phyloP scores from a whole-genome alignment of 2,888 invertebrate genomes.

The Apodemia mormo region DNA sequence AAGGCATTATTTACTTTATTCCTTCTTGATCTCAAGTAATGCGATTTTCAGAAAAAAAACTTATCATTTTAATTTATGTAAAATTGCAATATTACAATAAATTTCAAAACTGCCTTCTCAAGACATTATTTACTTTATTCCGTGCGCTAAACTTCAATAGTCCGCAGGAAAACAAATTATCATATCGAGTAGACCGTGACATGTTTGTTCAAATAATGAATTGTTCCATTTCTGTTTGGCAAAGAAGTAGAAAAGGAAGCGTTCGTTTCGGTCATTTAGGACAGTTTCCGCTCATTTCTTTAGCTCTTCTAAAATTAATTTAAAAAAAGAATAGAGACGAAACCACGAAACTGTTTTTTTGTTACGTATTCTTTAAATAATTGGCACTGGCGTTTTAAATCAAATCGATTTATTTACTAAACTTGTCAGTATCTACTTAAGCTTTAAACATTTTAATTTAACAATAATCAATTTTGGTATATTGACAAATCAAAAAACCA shows the following conservation, averaged over 20 bases:
- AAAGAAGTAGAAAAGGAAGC: conserved; percentile 46
- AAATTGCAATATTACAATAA: too few species aligned
- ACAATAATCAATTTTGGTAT: too few species aligned
- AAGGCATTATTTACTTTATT: too few species aligned
- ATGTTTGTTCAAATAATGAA: conserved; percentile 30
- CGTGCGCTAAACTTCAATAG: background rate
- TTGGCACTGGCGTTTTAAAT: background rate
- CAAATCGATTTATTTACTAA: too few species aligned
- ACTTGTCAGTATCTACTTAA: too few species aligned
- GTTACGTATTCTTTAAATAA: background rate
- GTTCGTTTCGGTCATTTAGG: conserved; percentile 55
- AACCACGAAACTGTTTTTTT: background rate
- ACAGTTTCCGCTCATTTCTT: conserved; percentile 52
- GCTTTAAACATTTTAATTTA: too few species aligned
- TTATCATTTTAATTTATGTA: too few species aligned
- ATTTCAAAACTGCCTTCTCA: too few species aligned
- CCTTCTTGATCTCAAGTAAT: too few species aligned
- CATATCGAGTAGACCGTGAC: conserved; percentile 28
- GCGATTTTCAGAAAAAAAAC: too few species aligned
- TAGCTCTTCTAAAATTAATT: conserved; percentile 11
- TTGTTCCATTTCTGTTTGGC: conserved; percentile 42
- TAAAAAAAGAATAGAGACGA: conserved; percentile 3
- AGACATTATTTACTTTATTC: too few species aligned
- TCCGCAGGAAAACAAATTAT: conserved; percentile 20
- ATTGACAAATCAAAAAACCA: too few species aligned